phyloP scores from a whole-genome alignment of 2,888 invertebrate genomes.

The Rugalucina vietnamica region DNA sequence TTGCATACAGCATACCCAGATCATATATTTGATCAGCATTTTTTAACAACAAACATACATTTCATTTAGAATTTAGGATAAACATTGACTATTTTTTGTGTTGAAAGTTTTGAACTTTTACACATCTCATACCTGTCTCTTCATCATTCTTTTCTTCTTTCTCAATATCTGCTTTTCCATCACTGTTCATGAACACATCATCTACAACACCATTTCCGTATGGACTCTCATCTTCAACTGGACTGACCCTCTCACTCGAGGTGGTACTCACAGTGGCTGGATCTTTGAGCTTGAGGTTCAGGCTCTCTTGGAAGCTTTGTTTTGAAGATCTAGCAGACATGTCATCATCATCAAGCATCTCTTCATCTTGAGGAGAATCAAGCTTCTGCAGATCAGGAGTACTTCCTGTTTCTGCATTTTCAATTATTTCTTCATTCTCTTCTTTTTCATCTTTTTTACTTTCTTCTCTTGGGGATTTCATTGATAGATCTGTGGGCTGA shows the following conservation, averaged over 20 bases:
- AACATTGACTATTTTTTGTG: too few species aligned
- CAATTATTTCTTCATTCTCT: not conserved
- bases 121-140: too few species aligned
- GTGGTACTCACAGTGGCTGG: not conserved
- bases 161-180: not conserved
- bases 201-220: not conserved
- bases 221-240: not conserved
- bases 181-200: not conserved
- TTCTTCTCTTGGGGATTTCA: not conserved
- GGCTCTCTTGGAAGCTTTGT: not conserved
- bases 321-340: not conserved
- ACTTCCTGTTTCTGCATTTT: not conserved
- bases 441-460: not conserved
- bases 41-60: not conserved
- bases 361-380: not conserved
- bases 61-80: too few species aligned
- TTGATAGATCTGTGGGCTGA: conserved; percentile 9
- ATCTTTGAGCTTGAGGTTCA: not conserved
- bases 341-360: not conserved
- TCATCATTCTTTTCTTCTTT: not conserved
- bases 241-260: not conserved
- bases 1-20: too few species aligned
- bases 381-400: not conserved
- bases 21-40: too few species aligned
- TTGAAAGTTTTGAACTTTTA: too few species aligned